These are phyloP conservation scores for Gerris lacustris DNA, from an alignment of 2,888 invertebrate species.

Conservation along the genomic window DNA sequence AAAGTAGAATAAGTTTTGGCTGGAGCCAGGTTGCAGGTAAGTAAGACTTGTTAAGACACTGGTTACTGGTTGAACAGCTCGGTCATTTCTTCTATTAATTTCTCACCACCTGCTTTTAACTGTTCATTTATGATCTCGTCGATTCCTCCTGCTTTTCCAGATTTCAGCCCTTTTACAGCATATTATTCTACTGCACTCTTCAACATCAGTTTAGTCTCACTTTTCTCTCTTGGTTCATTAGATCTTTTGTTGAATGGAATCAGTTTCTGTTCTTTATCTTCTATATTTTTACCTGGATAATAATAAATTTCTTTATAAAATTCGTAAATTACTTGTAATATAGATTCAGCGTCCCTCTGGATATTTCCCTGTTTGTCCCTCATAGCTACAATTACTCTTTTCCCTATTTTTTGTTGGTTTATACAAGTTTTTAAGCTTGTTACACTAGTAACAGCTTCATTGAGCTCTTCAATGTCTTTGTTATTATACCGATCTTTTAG, in stretches of 20 bases:
- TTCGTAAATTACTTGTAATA: neutral
- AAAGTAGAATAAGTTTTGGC: neutral
- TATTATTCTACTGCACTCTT: neutral
- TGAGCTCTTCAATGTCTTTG: slow-evolving; percentile 5
- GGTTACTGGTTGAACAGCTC: neutral
- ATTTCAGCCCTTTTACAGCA: neutral
- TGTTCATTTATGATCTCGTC: neutral
- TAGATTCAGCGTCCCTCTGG: neutral
- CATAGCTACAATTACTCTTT: neutral
- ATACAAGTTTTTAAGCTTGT: neutral
- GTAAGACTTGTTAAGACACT: no score
- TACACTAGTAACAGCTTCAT: neutral
- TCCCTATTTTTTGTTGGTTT: slow-evolving; percentile 7
- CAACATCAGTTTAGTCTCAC: no score
- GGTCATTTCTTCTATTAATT: neutral
- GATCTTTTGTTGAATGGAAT: no score
- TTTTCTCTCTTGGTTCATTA: no score
- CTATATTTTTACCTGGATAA: no score
- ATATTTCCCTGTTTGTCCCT: neutral
- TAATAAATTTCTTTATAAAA: neutral
- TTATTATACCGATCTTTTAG: neutral
- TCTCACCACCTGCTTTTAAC: neutral
- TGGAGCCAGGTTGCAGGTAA: neutral
- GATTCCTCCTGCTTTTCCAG: slow-evolving; percentile 8
- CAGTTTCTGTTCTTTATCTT: no score